Conservation (phyloP, 2,888 invertebrate genomes). For the Monopis laevigella region DNA sequence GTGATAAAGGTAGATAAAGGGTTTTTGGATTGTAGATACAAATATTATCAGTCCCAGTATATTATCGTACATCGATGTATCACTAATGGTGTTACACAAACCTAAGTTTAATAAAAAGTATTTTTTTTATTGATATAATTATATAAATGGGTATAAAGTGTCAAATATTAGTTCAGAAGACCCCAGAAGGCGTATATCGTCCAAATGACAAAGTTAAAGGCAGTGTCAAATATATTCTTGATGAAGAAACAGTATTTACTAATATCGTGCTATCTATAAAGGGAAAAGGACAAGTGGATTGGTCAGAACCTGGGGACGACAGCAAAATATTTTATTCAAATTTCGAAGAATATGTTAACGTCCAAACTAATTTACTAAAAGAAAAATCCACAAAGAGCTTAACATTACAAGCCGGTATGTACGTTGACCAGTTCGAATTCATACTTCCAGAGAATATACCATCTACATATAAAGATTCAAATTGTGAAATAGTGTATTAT, state of each 20-base stretch:
- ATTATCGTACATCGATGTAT: background rate
- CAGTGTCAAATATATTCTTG: constrained; percentile 4
- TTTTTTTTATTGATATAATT: too few relatives aligned
- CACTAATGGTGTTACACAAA: too few relatives aligned
- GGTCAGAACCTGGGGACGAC: background rate
- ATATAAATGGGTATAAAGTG: constrained; percentile 7
- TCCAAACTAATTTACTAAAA: background rate
- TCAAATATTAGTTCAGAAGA: constrained; percentile 2
- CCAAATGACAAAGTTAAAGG: constrained; percentile 6
- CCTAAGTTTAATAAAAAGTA: too few relatives aligned
- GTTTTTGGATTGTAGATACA: too few relatives aligned
- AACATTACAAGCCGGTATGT: constrained; percentile 1
- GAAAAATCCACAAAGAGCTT: background rate
- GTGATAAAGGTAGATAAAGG: too few relatives aligned
- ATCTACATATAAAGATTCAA: background rate
- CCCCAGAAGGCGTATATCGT: constrained; percentile 5
- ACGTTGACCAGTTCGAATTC: background rate
- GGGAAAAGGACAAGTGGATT: constrained; percentile 1
- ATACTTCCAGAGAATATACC: constrained; percentile 5
- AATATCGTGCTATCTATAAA: constrained; percentile 6
- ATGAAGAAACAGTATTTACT: constrained; percentile 4
- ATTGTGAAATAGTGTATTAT: constrained; percentile 4
- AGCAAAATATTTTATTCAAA: background rate
- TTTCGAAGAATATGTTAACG: background rate
- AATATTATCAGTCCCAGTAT: too few relatives aligned